A percentile compares a stretch with the other conserved stretches of the same genome.
Conservation (phyloP, 2,797 vertebrate genomes). For the Knipowitschia caucasica region DNA sequence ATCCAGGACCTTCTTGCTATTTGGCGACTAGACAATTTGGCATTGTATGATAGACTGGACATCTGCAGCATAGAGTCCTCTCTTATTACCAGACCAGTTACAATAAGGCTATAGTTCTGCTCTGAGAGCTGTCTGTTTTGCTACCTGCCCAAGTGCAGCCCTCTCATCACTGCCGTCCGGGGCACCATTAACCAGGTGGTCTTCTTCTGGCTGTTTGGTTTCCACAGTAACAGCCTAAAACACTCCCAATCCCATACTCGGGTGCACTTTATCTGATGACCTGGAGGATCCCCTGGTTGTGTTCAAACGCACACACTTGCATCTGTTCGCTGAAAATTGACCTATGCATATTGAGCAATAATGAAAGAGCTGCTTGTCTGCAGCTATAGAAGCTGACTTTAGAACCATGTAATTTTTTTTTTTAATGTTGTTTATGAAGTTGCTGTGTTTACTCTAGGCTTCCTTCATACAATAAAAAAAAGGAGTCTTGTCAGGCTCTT, state of each 20-base stretch:
- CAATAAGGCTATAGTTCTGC: constrained; percentile 39
- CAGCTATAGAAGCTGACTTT: constrained; percentile 11
- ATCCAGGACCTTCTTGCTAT: not conserved
- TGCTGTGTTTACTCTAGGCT: not conserved
- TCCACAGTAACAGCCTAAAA: constrained; percentile 45
- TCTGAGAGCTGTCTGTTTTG: constrained; percentile 42
- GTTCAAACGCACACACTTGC: constrained; percentile 28
- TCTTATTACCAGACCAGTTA: constrained; percentile 24
- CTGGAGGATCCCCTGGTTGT: constrained; percentile 37
- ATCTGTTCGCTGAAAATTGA: constrained; percentile 53
- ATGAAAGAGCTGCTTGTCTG: constrained; percentile 16
- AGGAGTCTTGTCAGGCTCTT: constrained; percentile 11
- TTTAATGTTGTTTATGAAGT: not conserved
- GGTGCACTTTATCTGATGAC: constrained; percentile 67
- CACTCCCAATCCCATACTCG: constrained; percentile 40
- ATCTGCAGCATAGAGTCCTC: constrained; percentile 43
- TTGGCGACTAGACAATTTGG: not conserved
- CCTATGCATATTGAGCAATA: constrained; percentile 12
- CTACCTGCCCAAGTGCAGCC: constrained; percentile 51
- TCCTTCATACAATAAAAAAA: constrained; percentile 15
- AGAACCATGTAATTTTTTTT: not conserved
- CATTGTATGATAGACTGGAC: constrained; percentile 53
- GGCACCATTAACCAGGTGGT: constrained; percentile 61
- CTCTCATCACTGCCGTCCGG: constrained; percentile 22
- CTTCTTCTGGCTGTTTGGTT: constrained; percentile 42